Evolutionary conservation across 2,888 invertebrate species (phyloP).

Genomic region (Leptura quadrifasciata): DNA sequence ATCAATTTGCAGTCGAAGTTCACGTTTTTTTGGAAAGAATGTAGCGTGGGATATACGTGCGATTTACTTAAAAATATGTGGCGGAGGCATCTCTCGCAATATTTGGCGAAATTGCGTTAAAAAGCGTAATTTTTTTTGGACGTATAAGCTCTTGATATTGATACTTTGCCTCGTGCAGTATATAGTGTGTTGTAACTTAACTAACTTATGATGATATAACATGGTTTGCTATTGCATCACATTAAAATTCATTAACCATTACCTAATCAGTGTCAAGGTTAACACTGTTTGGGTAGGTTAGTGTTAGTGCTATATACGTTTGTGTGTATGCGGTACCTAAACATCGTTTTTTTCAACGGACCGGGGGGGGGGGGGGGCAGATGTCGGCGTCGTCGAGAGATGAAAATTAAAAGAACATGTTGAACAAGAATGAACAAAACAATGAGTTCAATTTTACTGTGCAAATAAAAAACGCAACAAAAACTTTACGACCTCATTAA

Average conservation of each 20-base stretch:
- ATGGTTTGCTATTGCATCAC: constrained; percentile 9
- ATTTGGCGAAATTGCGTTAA: background rate
- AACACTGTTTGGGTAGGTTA: constrained; percentile 9
- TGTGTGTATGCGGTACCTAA: too few species aligned
- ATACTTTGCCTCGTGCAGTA: background rate
- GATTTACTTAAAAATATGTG: background rate
- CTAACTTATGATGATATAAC: constrained; percentile 5
- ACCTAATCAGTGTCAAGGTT: background rate
- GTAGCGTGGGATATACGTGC: background rate
- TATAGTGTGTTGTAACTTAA: background rate
- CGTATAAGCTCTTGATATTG: background rate
- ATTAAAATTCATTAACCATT: background rate
- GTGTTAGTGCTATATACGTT: background rate
- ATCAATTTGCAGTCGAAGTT: background rate
- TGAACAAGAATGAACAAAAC: too few species aligned
- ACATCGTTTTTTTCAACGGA: too few species aligned
- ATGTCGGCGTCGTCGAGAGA: too few species aligned
- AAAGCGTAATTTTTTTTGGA: background rate
- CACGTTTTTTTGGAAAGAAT: background rate
- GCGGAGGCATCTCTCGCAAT: background rate
- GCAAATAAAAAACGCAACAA: too few species aligned
- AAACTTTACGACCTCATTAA: too few species aligned
- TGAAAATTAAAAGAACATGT: too few species aligned
- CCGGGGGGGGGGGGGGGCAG: too few species aligned
- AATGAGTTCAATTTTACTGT: too few species aligned